phyloP scores from a whole-genome alignment of 2,888 invertebrate species.

The Epinotia demarniana region DNA sequence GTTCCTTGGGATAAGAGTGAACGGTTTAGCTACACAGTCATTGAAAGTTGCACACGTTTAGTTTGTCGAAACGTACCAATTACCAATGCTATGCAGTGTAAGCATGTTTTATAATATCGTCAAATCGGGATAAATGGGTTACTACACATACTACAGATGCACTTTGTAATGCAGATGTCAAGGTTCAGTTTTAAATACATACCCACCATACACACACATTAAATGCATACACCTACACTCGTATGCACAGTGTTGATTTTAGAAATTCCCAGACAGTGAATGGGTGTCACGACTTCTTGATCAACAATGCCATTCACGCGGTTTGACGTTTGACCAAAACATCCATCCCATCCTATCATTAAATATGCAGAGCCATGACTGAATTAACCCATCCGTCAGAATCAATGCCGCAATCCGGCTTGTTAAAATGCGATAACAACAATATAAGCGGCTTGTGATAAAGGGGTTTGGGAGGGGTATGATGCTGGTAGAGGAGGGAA shows the following conservation, averaged over 20 bases:
- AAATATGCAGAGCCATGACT: not conserved
- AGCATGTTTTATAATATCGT: no score
- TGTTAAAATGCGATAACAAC: slow-evolving; percentile 38
- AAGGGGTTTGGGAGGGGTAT: slow-evolving; percentile 52
- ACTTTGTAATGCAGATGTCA: not conserved
- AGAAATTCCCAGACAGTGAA: slow-evolving; percentile 34
- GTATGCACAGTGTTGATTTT: slow-evolving; percentile 15
- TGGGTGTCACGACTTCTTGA: slow-evolving; percentile 11
- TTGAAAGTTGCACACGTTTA: no score
- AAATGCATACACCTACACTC: no score
- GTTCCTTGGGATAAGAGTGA: no score
- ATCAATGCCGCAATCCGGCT: slow-evolving; percentile 16
- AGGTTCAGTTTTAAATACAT: not conserved
- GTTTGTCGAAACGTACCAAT: no score
- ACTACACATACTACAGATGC: not conserved
- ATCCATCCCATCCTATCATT: slow-evolving; percentile 8
- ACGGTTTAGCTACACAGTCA: no score
- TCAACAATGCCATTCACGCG: slow-evolving; percentile 9
- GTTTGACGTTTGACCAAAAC: slow-evolving; percentile 7
- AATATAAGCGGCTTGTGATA: slow-evolving; percentile 61
- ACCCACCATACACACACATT: no score
- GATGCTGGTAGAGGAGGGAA: slow-evolving; percentile 58
- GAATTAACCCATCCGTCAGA: not conserved
- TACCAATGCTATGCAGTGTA: no score
- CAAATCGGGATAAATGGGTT: no score